Base-by-base conservation (phyloP, 2,888 invertebrate genomes). In the Mamestra brassicae region DNA sequence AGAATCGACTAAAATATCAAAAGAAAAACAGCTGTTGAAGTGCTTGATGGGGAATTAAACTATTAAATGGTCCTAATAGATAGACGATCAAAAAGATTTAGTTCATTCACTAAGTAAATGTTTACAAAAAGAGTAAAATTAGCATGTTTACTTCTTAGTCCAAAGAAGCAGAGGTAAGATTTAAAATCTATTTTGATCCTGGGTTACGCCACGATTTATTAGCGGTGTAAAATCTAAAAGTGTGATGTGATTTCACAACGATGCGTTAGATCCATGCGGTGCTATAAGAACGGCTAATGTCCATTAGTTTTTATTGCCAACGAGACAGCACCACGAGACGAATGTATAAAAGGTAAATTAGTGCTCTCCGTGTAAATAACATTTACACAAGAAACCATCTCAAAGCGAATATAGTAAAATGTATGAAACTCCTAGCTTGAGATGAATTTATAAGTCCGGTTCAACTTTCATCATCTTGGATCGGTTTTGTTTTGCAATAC, bases 151-250 rank as follows among this genome's bases (percentile, higher is more conserved):
- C 76, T 87, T 85, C 78, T 81, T 85, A 80, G 81, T 74, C 84
- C 78, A 87, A 87, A 88, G 81, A 84, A 85, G 81, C 82, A 86
- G 84, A 88, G 86, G 85, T 87, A 87, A 89, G 88, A 86, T 88
- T 87, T 89, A 88, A 90, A 92, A 85, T 90, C 88, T 92, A 93
- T 93, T 93, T 91, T 63, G 69, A 89, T 87, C 79, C 65, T 58
- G 74, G 84, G 87, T 90, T 88, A 89, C 88, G 85, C 76, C 85
- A 87, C 78, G 83, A 78, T 88, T 92, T 90, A 89, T 89, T 84
- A 86, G 83, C 84, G 84, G 77, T 83, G 82, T 90, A 86, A 89
- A 91, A 82, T 84, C 73, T 86, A 85, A 85, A 85, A 84, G 83
- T 77, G 84, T 86, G 86, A 90, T 77, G 84, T 86, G 86, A 90